Conservation (phyloP, 2,888 invertebrate genomes). For the Agrochola macilenta region DNA sequence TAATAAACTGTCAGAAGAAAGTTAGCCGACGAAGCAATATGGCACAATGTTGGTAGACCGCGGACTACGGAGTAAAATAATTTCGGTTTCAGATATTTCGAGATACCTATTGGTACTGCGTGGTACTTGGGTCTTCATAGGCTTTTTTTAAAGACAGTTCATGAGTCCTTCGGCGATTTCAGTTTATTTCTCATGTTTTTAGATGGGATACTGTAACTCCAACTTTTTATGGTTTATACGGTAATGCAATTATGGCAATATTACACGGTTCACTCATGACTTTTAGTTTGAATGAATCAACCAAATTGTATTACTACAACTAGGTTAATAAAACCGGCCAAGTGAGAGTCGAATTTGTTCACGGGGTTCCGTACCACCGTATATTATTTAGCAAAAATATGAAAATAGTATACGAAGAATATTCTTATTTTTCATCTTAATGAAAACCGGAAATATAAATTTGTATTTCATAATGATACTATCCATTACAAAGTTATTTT, state of each 20-base stretch:
- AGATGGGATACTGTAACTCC: too few relatives aligned
- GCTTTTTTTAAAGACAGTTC: neutral
- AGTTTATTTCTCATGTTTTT: neutral
- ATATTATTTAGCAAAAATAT: too few relatives aligned
- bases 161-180: neutral
- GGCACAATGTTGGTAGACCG: conserved; percentile 22
- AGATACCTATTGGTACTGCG: neutral
- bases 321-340: neutral
- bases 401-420: too few relatives aligned
- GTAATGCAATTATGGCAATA: neutral
- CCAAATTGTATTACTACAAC: neutral
- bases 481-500: too few relatives aligned
- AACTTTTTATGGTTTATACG: neutral
- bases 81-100: conserved; percentile 9
- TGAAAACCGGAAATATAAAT: too few relatives aligned
- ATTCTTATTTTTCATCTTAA: too few relatives aligned
- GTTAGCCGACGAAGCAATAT: conserved; percentile 41
- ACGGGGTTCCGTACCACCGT: too few relatives aligned
- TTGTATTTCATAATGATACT: too few relatives aligned
- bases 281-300: neutral
- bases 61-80: conserved; percentile 10
- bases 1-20: conserved; percentile 55
- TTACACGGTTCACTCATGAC: neutral
- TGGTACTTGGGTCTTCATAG: neutral
- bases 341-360: too few relatives aligned